A percentile compares a stretch with the other conserved stretches of the same genome.
Conservation (phyloP, 2,797 vertebrate species). For the Notolepis coatsorum region DNA sequence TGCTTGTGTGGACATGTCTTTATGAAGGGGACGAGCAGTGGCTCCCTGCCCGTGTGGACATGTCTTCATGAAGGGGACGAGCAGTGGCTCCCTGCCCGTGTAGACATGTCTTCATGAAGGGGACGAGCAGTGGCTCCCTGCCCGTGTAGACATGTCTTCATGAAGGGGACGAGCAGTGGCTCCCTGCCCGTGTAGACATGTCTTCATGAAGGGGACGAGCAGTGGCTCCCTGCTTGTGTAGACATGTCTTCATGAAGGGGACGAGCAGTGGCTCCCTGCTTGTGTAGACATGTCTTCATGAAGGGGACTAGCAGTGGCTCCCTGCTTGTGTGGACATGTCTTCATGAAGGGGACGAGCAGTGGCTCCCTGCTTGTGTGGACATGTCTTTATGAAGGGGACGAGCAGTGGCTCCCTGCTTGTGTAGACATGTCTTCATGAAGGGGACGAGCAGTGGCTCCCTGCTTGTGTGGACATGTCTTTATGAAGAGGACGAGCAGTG, state of each 20-base stretch:
- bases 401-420: not conserved
- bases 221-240: not conserved
- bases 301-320: not conserved
- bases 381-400: conserved; percentile 37
- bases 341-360: conserved; percentile 36
- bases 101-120: conserved; percentile 39
- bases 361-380: conserved; percentile 12
- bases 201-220: conserved; percentile 35
- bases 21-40: conserved; percentile 15
- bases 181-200: conserved; percentile 10
- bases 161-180: conserved; percentile 30
- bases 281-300: conserved; percentile 35
- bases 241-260: conserved; percentile 37
- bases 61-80: conserved; percentile 37
- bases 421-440: no score
- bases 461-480: conserved; percentile 27
- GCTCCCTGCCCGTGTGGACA: no score
- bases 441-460: conserved; percentile 15
- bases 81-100: conserved; percentile 8
- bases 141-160: no score
- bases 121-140: not conserved
- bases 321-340: no score
- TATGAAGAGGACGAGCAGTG: conserved; percentile 15
- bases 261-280: conserved; percentile 12
- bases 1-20: conserved; percentile 27